Evolutionary conservation across 2,888 invertebrate genomes (phyloP).

Genomic region (Flexamia atlantica): DNA sequence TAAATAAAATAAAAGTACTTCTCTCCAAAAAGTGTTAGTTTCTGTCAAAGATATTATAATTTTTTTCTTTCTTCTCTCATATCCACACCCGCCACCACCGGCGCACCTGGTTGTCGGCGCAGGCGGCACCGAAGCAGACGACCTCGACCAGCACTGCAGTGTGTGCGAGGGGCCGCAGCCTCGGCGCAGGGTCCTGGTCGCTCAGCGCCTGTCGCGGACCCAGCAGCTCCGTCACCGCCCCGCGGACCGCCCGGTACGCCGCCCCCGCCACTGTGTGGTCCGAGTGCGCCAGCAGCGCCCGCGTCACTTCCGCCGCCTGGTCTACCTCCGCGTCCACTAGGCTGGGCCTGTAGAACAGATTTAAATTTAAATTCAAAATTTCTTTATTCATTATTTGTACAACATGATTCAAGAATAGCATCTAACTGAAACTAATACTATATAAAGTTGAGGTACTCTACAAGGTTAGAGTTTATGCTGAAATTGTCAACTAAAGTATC

Average conservation of each 20-base stretch:
- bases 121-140: slow-evolving; percentile 80
- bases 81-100: too few species aligned
- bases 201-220: slow-evolving; percentile 75
- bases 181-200: slow-evolving; percentile 61
- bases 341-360: neutral
- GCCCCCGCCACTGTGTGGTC: slow-evolving; percentile 75
- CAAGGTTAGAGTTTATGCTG: too few species aligned
- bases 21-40: too few species aligned
- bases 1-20: too few species aligned
- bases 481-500: too few species aligned
- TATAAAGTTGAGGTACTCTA: too few species aligned
- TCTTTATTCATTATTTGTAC: too few species aligned
- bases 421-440: too few species aligned
- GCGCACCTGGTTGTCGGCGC: slow-evolving; percentile 74
- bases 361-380: too few species aligned
- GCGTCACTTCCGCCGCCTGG: slow-evolving; percentile 73
- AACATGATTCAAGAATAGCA: too few species aligned
- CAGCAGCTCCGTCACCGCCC: slow-evolving; percentile 77
- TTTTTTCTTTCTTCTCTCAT: too few species aligned
- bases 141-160: slow-evolving; percentile 81
- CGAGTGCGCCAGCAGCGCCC: slow-evolving; percentile 79
- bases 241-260: slow-evolving; percentile 77
- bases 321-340: slow-evolving; percentile 39
- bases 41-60: too few species aligned
- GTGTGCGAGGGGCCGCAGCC: slow-evolving; percentile 76